Percentiles rank a stretch among this genome's conserved stretches.
These are phyloP conservation scores for Schizopygopsis pylzovi DNA, from an alignment of 2,797 vertebrate genomes.

Conservation along the genomic window DNA sequence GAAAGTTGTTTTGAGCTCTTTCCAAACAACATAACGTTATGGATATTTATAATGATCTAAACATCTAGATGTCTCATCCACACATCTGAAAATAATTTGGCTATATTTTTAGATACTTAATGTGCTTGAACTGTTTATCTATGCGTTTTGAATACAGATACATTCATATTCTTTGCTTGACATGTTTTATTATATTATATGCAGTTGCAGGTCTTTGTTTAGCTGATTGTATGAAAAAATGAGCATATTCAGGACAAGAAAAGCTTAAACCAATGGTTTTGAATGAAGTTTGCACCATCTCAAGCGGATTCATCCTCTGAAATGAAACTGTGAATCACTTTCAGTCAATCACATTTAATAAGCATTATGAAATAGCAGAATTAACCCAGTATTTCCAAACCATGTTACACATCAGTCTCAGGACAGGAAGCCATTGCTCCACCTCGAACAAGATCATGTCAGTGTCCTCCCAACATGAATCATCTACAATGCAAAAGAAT, in stretches of 20 bases:
- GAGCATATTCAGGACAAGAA: not conserved
- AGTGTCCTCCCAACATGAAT: slow-evolving; percentile 37
- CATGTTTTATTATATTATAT: not conserved
- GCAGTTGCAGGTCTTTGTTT: not conserved
- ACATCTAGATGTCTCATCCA: too few relatives aligned
- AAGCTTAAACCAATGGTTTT: not conserved
- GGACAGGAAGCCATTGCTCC: slow-evolving; percentile 25
- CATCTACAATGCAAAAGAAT: slow-evolving; percentile 57
- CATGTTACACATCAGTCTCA: slow-evolving; percentile 65
- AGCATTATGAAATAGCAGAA: not conserved
- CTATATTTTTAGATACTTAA: not conserved
- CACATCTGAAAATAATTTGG: not conserved
- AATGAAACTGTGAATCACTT: not conserved
- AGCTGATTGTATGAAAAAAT: not conserved
- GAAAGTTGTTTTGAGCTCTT: not conserved
- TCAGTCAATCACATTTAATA: not conserved
- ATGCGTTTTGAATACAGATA: not conserved
- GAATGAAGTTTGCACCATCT: not conserved
- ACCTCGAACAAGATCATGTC: slow-evolving; percentile 49
- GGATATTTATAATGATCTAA: not conserved
- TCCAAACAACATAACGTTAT: not conserved
- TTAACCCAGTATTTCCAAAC: not conserved
- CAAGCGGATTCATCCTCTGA: not conserved
- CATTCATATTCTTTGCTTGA: not conserved
- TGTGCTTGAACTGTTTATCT: not conserved